These are phyloP conservation scores for Callorhinus ursinus DNA, from an alignment of 2,113 vertebrate species.

Conservation along the genomic window DNA sequence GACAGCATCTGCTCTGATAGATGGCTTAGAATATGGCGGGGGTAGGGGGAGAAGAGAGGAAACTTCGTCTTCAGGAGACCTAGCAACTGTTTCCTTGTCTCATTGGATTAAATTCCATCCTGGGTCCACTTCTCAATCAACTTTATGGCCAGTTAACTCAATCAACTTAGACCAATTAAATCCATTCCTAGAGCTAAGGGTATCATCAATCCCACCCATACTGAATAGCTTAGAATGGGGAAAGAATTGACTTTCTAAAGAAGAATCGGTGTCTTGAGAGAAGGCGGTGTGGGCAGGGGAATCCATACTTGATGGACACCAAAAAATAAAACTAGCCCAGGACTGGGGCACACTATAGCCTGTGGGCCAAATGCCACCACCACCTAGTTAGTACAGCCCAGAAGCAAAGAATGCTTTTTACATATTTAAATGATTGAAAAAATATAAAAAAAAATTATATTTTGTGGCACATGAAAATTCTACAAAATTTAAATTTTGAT, in stretches of 20 bases:
- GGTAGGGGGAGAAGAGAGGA: background rate
- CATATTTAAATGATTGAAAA: background rate
- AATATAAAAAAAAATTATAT: background rate
- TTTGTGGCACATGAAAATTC: background rate
- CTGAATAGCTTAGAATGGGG: background rate
- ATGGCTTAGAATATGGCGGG: fast-evolving
- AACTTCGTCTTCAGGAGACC: background rate
- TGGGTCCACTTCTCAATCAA: no score
- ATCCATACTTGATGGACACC: no score
- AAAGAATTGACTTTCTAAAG: background rate
- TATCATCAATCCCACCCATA: background rate
- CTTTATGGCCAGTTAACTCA: background rate
- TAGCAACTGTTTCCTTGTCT: background rate
- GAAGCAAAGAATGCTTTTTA: background rate
- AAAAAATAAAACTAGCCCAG: background rate
- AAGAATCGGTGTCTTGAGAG: background rate
- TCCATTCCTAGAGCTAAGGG: background rate
- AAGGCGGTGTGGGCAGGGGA: background rate
- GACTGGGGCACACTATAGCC: background rate
- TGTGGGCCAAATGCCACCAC: background rate
- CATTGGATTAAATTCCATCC: background rate
- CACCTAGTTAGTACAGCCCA: no score
- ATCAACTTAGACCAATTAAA: background rate
- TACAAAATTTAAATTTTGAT: background rate
- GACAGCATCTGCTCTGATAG: background rate